Base-by-base conservation (phyloP, 1,140 invertebrate species). In the Popillia japonica region DNA sequence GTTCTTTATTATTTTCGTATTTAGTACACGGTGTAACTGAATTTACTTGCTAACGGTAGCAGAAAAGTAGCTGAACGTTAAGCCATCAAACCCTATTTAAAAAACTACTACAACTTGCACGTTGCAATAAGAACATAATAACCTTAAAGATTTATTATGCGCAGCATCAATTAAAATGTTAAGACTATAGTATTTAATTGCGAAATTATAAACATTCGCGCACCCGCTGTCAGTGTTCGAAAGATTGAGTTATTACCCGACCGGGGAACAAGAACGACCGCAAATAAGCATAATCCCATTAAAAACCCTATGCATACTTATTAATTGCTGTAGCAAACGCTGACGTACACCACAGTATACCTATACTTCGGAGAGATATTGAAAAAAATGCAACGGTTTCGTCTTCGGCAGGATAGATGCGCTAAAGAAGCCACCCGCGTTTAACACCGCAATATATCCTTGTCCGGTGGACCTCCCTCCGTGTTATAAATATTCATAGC, bases 221-320 rank as follows among this genome's bases (percentile, higher is more conserved):
- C 7, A 68, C 27, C 61, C 6, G 61, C 61, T 68, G 61, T 68
- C 61, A 68, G 61, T 22, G 61, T 34, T 4, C 8, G 61, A 34
- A 10, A 10, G 61, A 68, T 68, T 68, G 61, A 68, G 61, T 68
- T 68, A 68, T 68, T 68, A 68, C 11, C 27, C 1, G 61, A n/a
- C 7, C 61, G 61, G 23, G 9, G 22, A 34, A 17, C 27, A 11
- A 68, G 27, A 48, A 68, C 61, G 61, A 22, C 14, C 61, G 17
- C 61, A 22, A 68, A 68, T 68, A 68, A 68, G 61, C 20, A 68
- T 68, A 68, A 68, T 68, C 61, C 14, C 61, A 68, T 68, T 68
- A 68, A 68, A 68, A 68, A 68, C 61, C 61, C 61, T 34, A 68
- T 68, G 61, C 61, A 68, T 68, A 68, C 61, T 68, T 68, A 68